Evolutionary conservation across 2,797 vertebrate genomes (phyloP), one percentile per base, ranked within the genome.

Genomic region (Acrossocheilus fasciatus): DNA sequence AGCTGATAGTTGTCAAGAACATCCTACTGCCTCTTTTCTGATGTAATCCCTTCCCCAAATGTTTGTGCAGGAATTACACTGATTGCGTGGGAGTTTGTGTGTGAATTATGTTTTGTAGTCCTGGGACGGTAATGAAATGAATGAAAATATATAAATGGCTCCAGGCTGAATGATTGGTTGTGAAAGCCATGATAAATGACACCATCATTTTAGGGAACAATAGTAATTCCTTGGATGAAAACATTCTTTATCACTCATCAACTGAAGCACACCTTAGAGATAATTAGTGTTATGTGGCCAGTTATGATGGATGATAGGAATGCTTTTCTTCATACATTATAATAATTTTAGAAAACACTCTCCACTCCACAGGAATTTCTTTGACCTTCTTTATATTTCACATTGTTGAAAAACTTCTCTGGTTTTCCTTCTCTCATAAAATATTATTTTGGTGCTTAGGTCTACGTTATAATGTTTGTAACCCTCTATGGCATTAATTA

Each of bases 141-240:
- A 86, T 81, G 36, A 43, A 73, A 76, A 52, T 59, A 72, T 79
- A 80, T 79, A 70, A 85, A 85, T 79, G n/a, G 76, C 36, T 57
- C 39, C 64, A 30, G 64, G 17, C 57, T 36, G 70, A 81, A 68
- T 26, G 45, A 52, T 50, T 75, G 41, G 15, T 41, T 64, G 74
- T 78, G 69, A 74, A 83, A 83, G 75, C 54, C 57, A 66, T 82
- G 80, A 64, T 82, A 76, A 86, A 85, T 86, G 80, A 34, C 62
- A 74, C 62, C 84, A 85, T 88, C 74, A 80, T 83, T 83, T 79
- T 86, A 34, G 78, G 69, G 83, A 59, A 87, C 89, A 88, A 87
- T 89, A 81, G 87, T 85, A 88, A 88, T 88, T 86, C 88, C 86
- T 89, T 86, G 86, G 73, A 83, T 88, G 89, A 89, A 86, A 86